Evolutionary conservation across 1,140 invertebrate species (phyloP).

Genomic region (Probaryconus sp.): DNA sequence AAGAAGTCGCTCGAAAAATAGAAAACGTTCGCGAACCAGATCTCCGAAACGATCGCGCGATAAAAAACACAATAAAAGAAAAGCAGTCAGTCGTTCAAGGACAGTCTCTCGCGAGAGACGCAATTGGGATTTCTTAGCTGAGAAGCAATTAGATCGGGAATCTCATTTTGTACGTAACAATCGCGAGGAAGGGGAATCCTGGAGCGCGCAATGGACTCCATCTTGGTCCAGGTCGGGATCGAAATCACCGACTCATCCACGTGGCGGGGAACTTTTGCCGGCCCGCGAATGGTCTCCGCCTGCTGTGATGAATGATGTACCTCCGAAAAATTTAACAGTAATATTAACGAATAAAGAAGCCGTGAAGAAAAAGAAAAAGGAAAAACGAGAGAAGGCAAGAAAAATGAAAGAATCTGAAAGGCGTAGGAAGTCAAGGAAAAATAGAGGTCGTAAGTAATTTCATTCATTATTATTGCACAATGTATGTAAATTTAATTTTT

Average conservation of each 20-base stretch:
- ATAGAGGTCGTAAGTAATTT: conserved; percentile 68
- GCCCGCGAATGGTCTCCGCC: conserved; percentile 72
- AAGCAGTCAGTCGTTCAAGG: conserved; percentile 66
- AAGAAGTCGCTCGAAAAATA: conserved; percentile 68
- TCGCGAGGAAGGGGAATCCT: conserved; percentile 64
- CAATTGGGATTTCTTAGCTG: conserved; percentile 69
- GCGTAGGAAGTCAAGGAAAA: conserved; percentile 76
- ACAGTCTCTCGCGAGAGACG: conserved; percentile 67
- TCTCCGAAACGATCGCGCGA: conserved; percentile 62
- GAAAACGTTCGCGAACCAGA: conserved; percentile 47
- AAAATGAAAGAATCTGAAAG: conserved; percentile 75
- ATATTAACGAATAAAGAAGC: conserved; percentile 80
- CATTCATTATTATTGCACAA: conserved; percentile 1
- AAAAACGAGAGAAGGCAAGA: conserved; percentile 77
- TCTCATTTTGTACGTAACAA: conserved; percentile 52
- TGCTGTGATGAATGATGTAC: conserved; percentile 64
- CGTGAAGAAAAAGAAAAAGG: conserved; percentile 81
- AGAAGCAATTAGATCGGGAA: conserved; percentile 67
- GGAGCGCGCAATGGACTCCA: conserved; percentile 75
- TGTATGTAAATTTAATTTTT: conserved; percentile 8
- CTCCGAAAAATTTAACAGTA: conserved; percentile 78
- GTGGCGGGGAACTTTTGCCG: conserved; percentile 68
- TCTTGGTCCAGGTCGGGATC: conserved; percentile 79
- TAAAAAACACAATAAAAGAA: conserved; percentile 71
- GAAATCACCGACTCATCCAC: conserved; percentile 69